Conservation (phyloP, 2,113 vertebrate species). For the Prinia subflava region DNA sequence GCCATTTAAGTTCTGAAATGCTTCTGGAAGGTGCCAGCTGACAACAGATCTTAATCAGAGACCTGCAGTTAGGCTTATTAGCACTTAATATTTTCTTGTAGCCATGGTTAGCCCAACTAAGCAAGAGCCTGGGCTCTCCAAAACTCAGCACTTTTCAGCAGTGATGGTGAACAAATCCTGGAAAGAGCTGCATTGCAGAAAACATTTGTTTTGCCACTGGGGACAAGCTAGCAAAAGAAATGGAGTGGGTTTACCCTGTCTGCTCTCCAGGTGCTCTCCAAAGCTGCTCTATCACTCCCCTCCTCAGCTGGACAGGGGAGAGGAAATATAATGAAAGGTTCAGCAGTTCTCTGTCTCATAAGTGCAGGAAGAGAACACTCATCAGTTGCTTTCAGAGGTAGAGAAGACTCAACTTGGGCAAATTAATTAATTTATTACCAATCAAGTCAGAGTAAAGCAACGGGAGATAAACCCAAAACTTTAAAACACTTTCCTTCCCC, state of each 20-base stretch:
- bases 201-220: neutral
- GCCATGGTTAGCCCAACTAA: neutral
- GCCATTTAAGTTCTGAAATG: neutral
- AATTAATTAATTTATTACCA: neutral
- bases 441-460: neutral
- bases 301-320: neutral
- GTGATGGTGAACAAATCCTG: neutral
- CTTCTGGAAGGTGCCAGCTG: neutral
- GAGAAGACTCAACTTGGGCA: neutral
- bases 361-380: neutral
- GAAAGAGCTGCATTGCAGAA: neutral
- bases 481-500: neutral
- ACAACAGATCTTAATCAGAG: neutral
- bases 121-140: neutral
- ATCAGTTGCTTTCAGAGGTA: neutral
- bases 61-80: neutral
- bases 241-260: neutral
- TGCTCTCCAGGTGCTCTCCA: neutral
- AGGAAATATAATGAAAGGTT: neutral
- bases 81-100: neutral
- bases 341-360: neutral
- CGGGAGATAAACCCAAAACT: neutral
- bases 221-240: neutral
- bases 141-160: neutral
- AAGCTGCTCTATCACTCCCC: neutral